phyloP scores from a whole-genome alignment of 64 coral and sea anemone species.

The Montipora cactus region DNA sequence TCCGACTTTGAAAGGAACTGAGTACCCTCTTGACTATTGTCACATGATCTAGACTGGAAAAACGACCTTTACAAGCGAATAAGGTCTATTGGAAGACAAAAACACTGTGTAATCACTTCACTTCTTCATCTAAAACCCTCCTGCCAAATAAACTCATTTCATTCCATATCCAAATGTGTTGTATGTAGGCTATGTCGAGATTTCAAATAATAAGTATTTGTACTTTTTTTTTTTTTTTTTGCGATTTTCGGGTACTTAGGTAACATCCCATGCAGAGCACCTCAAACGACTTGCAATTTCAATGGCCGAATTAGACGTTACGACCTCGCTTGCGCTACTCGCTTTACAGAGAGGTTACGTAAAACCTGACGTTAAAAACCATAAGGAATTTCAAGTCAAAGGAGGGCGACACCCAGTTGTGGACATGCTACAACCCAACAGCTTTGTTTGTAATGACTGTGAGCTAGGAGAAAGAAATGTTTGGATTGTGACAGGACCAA shows the following conservation, averaged over 20 bases:
- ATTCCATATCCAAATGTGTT: too few species aligned
- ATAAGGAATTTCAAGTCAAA: slow-evolving; percentile 65
- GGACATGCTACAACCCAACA: slow-evolving; percentile 86
- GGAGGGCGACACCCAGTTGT: slow-evolving; percentile 88
- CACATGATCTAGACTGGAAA: too few species aligned
- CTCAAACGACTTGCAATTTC: slow-evolving; percentile 76
- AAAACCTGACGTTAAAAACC: slow-evolving; percentile 64
- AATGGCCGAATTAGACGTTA: slow-evolving; percentile 76
- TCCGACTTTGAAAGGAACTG: too few species aligned
- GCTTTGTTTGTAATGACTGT: slow-evolving; percentile 87
- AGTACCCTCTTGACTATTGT: too few species aligned
- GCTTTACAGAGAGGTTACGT: slow-evolving; percentile 72
- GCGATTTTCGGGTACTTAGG: neutral
- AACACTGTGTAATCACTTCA: too few species aligned
- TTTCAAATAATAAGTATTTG: too few species aligned
- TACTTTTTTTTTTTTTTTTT: too few species aligned
- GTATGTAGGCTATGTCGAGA: too few species aligned
- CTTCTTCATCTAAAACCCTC: too few species aligned
- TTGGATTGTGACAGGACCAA: slow-evolving; percentile 88
- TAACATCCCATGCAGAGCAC: slow-evolving; percentile 65
- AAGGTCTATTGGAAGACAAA: too few species aligned
- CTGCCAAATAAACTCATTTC: too few species aligned
- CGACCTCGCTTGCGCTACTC: slow-evolving; percentile 76
- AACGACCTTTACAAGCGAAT: too few species aligned
- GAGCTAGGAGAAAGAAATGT: slow-evolving; percentile 76